These are phyloP conservation scores for Melolontha melolontha DNA, from an alignment of 2,888 invertebrate species.

Conservation along the genomic window DNA sequence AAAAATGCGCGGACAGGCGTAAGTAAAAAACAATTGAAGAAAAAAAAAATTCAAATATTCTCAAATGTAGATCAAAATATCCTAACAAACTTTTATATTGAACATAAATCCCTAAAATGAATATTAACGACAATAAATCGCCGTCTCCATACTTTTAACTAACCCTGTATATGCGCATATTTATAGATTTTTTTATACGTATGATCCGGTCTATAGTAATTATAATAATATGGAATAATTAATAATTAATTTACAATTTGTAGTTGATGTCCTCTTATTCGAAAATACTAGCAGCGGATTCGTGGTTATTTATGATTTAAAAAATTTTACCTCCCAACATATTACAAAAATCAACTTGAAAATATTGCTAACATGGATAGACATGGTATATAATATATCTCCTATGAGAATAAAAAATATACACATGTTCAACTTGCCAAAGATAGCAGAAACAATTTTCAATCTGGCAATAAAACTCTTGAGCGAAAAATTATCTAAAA, in stretches of 20 bases:
- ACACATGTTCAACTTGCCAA: slow-evolving; percentile 6
- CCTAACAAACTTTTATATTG: no score
- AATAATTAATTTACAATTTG: neutral
- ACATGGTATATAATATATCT: slow-evolving; percentile 10
- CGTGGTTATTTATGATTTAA: slow-evolving; percentile 5
- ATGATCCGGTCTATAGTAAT: no score
- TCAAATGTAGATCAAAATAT: no score
- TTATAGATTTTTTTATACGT: no score
- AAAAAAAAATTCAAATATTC: no score
- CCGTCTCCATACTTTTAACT: no score
- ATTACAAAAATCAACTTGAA: slow-evolving; percentile 1
- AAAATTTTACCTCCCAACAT: neutral
- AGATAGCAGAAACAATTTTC: neutral
- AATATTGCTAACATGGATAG: neutral
- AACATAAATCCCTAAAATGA: no score
- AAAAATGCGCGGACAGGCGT: no score
- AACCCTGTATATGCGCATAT: no score
- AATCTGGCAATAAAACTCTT: neutral
- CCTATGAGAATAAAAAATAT: neutral
- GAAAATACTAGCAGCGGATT: slow-evolving; percentile 2
- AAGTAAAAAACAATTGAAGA: no score
- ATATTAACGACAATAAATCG: no score
- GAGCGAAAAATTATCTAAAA: neutral
- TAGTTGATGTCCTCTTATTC: slow-evolving; percentile 5
- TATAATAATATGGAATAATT: no score